Evolutionary conservation across 2,888 invertebrate species (phyloP).

Genomic region (Ecdyonurus torrentis): DNA sequence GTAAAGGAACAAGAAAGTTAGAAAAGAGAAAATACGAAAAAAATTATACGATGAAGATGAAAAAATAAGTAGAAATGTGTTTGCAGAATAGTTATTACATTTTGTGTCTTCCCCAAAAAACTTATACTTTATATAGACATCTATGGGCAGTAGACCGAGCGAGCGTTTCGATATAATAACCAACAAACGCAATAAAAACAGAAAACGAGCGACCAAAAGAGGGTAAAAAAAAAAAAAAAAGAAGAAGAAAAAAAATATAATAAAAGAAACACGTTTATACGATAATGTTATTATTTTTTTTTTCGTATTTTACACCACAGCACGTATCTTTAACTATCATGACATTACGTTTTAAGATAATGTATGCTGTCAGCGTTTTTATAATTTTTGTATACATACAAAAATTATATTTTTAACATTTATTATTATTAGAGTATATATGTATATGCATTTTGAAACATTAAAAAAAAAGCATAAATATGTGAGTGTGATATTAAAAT

Average conservation of each 20-base stretch:
- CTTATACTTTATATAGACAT: not conserved
- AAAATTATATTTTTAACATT: no score
- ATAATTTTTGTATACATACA: not conserved
- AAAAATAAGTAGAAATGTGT: not conserved
- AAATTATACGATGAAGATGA: no score
- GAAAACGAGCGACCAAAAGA: not conserved
- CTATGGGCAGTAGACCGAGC: not conserved
- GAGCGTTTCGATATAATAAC: not conserved
- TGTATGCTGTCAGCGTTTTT: not conserved
- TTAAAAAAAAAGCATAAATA: no score
- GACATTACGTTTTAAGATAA: not conserved
- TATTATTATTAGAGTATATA: no score
- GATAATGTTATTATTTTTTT: no score
- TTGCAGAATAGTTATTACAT: not conserved
- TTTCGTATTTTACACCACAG: not conserved
- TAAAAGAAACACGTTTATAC: not conserved
- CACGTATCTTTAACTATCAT: not conserved
- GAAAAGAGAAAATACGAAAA: not conserved
- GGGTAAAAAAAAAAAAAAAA: not conserved
- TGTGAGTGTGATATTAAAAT: not conserved
- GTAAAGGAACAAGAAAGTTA: not conserved
- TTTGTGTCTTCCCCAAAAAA: not conserved
- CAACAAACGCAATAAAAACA: not conserved
- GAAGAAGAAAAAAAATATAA: not conserved
- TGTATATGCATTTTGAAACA: no score